Percentiles rank a stretch among this genome's conserved stretches.
Conservation (phyloP, 2,797 vertebrate species). For the Trachops cirrhosus region DNA sequence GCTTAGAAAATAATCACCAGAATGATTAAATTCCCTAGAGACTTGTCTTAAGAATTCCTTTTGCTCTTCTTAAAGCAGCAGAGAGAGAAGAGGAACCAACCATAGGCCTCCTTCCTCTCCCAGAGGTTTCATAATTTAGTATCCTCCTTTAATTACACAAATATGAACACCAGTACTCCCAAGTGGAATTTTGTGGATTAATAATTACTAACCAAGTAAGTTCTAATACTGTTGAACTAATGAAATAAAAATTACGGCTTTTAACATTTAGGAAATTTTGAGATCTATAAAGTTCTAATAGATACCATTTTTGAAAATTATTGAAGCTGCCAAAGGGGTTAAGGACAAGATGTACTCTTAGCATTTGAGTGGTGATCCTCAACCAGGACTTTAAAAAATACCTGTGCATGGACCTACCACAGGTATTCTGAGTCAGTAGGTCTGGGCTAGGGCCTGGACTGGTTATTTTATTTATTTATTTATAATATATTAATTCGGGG, state of each 20-base stretch:
- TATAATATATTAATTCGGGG: no score
- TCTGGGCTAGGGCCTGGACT: background rate
- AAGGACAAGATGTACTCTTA: background rate
- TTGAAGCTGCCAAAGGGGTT: background rate
- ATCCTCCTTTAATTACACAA: background rate
- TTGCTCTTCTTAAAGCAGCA: background rate
- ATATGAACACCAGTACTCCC: background rate
- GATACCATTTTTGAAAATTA: background rate
- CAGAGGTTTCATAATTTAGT: background rate
- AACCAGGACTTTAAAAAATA: background rate
- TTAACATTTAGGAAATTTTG: slow-evolving; percentile 20
- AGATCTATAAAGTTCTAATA: background rate
- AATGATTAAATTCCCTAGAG: background rate
- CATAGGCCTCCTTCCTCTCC: background rate
- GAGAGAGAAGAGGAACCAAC: slow-evolving; percentile 12
- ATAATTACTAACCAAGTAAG: slow-evolving; percentile 13
- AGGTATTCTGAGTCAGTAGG: background rate
- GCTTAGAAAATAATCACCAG: background rate
- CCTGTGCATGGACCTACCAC: background rate
- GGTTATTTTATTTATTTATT: background rate
- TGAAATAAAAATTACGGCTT: slow-evolving; percentile 16
- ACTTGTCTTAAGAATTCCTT: background rate
- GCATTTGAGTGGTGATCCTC: background rate
- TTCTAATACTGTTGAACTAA: slow-evolving; percentile 3
- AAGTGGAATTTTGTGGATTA: background rate